Percentiles rank a stretch among this genome's conserved stretches.
Evolutionary conservation across 2,113 vertebrate genomes (phyloP).

Genomic region (Lepisosteus osseus): DNA sequence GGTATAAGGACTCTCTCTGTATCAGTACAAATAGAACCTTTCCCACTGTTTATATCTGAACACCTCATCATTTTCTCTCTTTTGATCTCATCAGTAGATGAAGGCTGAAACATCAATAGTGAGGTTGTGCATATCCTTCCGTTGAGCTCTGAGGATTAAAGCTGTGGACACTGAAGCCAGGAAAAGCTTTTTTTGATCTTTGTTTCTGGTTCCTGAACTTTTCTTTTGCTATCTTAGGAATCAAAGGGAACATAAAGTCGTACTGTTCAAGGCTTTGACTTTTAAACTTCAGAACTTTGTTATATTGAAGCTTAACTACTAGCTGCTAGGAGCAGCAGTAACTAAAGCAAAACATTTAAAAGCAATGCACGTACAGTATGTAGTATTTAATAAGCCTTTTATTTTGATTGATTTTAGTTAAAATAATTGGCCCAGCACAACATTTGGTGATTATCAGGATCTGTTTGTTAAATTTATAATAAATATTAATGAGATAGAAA

Average conservation of each 20-base stretch:
- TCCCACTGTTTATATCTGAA: neutral
- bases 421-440: too few species aligned
- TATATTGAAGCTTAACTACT: slow-evolving; percentile 24
- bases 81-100: slow-evolving; percentile 25
- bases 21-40: neutral
- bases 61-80: slow-evolving; percentile 10
- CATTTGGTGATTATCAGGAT: too few species aligned
- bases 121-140: neutral
- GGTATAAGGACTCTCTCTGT: neutral
- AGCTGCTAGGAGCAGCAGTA: too few species aligned
- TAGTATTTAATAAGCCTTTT: too few species aligned
- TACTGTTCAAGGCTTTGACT: slow-evolving; percentile 34
- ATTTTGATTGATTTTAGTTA: too few species aligned
- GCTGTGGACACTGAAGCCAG: slow-evolving; percentile 28
- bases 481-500: too few species aligned
- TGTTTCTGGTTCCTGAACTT: slow-evolving; percentile 37
- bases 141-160: slow-evolving; percentile 40
- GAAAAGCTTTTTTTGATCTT: slow-evolving; percentile 51
- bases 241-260: slow-evolving; percentile 34
- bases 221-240: slow-evolving; percentile 46
- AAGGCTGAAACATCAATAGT: slow-evolving; percentile 11
- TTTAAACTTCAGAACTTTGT: slow-evolving; percentile 36
- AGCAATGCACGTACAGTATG: too few species aligned
- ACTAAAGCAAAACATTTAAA: too few species aligned
- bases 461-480: too few species aligned